phyloP scores from a whole-genome alignment of 1,140 invertebrate genomes.

The Pogonomyrmex californicus region DNA sequence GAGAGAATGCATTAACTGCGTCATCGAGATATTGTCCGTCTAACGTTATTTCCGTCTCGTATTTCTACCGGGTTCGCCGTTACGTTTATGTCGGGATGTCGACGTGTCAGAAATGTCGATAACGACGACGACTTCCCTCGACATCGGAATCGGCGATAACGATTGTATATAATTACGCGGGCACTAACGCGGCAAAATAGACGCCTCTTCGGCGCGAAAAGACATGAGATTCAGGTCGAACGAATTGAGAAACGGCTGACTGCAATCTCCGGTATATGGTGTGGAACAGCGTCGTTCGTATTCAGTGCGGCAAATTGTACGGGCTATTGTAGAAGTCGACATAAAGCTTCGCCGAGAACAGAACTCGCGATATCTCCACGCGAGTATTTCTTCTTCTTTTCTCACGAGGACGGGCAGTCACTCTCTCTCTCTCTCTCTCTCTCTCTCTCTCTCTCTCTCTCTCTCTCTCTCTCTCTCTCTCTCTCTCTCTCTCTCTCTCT shows the following conservation, averaged over 20 bases:
- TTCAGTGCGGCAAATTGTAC: slow-evolving; percentile 49
- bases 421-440: too few species aligned
- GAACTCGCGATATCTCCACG: slow-evolving; percentile 36
- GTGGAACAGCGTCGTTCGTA: slow-evolving; percentile 34
- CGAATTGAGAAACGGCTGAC: slow-evolving; percentile 21
- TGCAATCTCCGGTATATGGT: slow-evolving; percentile 1
- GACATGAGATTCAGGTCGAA: slow-evolving; percentile 35
- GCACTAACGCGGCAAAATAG: neutral
- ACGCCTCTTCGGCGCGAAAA: neutral
- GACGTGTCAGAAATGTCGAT: slow-evolving; percentile 27
- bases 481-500: too few species aligned
- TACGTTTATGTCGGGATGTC: neutral
- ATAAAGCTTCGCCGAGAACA: slow-evolving; percentile 20
- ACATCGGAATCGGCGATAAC: neutral
- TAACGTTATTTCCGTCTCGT: slow-evolving; percentile 28
- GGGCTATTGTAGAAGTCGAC: slow-evolving; percentile 36
- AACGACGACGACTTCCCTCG: neutral
- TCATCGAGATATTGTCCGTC: slow-evolving; percentile 31
- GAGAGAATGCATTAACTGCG: slow-evolving; percentile 42
- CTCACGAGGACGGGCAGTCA: neutral
- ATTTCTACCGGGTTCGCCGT: neutral
- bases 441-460: too few species aligned
- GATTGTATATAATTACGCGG: neutral
- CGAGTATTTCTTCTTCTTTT: slow-evolving; percentile 23
- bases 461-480: too few species aligned